These are phyloP conservation scores for Heliothis virescens DNA, from an alignment of 1,140 invertebrate species.

Conservation along the genomic window DNA sequence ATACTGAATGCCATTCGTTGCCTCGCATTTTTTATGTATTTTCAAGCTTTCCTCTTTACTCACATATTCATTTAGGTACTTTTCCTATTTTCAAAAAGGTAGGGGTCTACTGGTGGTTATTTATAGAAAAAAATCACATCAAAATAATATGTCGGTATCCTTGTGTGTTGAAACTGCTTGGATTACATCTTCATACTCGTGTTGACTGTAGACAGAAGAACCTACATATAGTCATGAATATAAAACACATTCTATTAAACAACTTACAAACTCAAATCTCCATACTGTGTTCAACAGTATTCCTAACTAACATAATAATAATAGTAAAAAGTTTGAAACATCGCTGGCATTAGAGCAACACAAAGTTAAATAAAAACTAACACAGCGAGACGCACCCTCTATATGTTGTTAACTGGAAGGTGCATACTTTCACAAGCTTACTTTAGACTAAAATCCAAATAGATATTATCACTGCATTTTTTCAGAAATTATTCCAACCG, in stretches of 20 bases:
- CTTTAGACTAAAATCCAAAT: too few species aligned
- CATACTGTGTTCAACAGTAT: conserved; percentile 29
- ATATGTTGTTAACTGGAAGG: conserved; percentile 39
- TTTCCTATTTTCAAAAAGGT: too few species aligned
- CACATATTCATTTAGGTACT: too few species aligned
- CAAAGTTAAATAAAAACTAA: conserved; percentile 50
- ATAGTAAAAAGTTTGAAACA: conserved; percentile 38
- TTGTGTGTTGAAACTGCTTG: too few species aligned
- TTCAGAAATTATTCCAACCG: too few species aligned
- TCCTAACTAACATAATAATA: conserved; percentile 28
- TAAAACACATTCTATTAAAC: conserved; percentile 14
- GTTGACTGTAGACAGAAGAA: not conserved
- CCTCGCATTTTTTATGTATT: too few species aligned
- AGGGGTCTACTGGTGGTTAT: too few species aligned
- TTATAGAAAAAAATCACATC: too few species aligned
- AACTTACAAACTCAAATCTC: conserved; percentile 26
- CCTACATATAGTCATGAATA: not conserved
- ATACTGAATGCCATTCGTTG: too few species aligned
- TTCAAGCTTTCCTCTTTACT: too few species aligned
- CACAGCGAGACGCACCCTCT: conserved; percentile 38
- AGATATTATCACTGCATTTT: too few species aligned
- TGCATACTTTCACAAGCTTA: not conserved
- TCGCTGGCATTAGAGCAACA: conserved; percentile 38
- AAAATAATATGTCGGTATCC: too few species aligned
- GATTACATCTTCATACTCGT: not conserved